These are phyloP conservation scores for Porites rus DNA, from an alignment of 92 coral and sea anemone species.

Conservation along the genomic window DNA sequence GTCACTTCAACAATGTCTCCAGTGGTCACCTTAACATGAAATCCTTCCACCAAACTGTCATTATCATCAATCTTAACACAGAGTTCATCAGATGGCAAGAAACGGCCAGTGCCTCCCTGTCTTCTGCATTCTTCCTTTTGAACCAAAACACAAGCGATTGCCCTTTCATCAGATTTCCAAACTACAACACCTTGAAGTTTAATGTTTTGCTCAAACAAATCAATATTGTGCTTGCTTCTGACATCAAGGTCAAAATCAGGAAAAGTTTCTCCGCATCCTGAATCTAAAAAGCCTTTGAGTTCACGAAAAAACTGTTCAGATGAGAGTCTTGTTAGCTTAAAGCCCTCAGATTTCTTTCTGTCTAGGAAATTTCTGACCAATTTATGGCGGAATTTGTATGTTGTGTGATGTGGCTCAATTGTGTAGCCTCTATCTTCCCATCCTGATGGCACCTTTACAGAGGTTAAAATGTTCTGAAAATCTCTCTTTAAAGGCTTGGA, in stretches of 20 bases:
- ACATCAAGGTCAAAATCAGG: not conserved
- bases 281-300: not conserved
- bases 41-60: not conserved
- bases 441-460: constrained; percentile 3
- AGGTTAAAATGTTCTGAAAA: not conserved
- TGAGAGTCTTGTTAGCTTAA: not conserved
- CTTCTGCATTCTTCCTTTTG: no score
- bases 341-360: not conserved
- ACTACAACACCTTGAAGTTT: constrained; percentile 32
- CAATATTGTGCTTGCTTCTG: not conserved
- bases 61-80: not conserved
- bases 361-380: not conserved
- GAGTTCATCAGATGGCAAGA: not conserved
- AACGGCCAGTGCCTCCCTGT: not conserved
- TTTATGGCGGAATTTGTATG: constrained; percentile 17
- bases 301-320: constrained; percentile 1
- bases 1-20: constrained; percentile 41
- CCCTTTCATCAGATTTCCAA: not conserved
- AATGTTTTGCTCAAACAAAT: constrained; percentile 26
- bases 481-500: not conserved
- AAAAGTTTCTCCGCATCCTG: not conserved
- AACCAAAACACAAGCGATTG: not conserved
- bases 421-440: not conserved
- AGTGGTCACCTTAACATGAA: not conserved
- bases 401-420: not conserved